These are phyloP conservation scores for Psilanteris sp. DNA, from an alignment of 1,140 invertebrate species.

Conservation along the genomic window DNA sequence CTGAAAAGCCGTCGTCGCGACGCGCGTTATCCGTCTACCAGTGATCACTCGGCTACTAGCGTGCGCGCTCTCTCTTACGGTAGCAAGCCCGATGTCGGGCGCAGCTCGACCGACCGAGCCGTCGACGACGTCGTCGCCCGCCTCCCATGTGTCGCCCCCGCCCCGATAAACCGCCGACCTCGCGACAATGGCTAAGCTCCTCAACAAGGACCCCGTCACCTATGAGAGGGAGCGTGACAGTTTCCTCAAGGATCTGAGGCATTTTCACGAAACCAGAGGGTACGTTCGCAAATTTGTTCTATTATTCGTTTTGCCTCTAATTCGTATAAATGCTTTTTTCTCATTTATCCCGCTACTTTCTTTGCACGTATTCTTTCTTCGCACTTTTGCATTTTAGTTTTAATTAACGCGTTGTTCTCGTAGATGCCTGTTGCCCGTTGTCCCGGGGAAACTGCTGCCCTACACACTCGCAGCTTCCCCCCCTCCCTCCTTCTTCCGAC, in stretches of 20 bases:
- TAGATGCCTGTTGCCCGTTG: no score
- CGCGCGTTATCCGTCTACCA: slow-evolving; percentile 1
- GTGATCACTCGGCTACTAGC: slow-evolving; percentile 1
- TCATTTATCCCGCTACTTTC: no score
- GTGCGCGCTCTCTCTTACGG: slow-evolving; percentile 60
- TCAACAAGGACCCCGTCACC: slow-evolving; percentile 86
- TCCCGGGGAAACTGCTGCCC: no score
- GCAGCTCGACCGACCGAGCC: slow-evolving; percentile 66
- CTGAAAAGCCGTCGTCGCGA: slow-evolving; percentile 4
- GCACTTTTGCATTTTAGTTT: no score
- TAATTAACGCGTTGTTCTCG: no score
- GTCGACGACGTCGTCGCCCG: slow-evolving; percentile 61
- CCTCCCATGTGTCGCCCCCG: slow-evolving; percentile 67
- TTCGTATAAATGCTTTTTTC: no score
- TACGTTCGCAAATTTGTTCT: slow-evolving; percentile 80
- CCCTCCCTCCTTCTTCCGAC: not conserved
- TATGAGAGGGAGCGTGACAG: slow-evolving; percentile 86
- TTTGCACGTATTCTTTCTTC: no score
- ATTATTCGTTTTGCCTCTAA: no score
- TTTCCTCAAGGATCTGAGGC: slow-evolving; percentile 89
- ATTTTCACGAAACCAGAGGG: slow-evolving; percentile 92
- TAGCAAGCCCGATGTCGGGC: slow-evolving; percentile 68
- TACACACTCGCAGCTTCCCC: no score
- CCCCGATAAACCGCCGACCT: slow-evolving; percentile 47
- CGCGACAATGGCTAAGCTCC: slow-evolving; percentile 83